Percentiles rank a stretch among this genome's conserved stretches.
phyloP scores from a whole-genome alignment of 2,888 invertebrate genomes.

The Vandiemenella viatica region DNA sequence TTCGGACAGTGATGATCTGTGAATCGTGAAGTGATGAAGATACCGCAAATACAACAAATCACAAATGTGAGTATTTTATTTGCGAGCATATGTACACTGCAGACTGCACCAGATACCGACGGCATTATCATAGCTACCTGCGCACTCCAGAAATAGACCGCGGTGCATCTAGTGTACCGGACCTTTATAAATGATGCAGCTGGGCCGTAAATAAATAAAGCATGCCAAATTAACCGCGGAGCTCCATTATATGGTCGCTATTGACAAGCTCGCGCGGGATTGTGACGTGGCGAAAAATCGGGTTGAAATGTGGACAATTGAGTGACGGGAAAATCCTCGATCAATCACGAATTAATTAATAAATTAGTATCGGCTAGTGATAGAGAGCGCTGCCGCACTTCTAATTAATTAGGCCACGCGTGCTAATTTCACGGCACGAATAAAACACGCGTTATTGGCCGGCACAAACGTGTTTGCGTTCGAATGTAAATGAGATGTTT shows the following conservation, averaged over 20 bases:
- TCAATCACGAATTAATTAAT: constrained; percentile 10
- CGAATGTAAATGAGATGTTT: neutral
- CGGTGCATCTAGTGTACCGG: too few species aligned
- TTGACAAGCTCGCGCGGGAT: neutral
- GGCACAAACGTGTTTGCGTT: too few species aligned
- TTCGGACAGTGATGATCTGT: too few species aligned
- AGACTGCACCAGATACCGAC: too few species aligned
- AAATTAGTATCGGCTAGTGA: constrained; percentile 3
- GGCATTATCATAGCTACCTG: too few species aligned
- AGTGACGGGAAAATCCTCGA: constrained; percentile 3
- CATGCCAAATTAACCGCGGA: neutral
- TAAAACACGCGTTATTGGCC: neutral
- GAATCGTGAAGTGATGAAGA: too few species aligned
- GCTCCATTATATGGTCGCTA: constrained; percentile 1
- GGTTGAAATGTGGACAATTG: constrained; percentile 3
- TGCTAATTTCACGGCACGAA: neutral
- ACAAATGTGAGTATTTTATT: too few species aligned
- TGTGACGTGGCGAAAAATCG: neutral
- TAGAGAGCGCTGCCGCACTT: neutral
- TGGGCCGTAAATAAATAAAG: neutral
- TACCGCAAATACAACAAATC: too few species aligned
- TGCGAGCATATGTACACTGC: too few species aligned
- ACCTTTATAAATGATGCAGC: neutral
- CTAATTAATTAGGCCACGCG: constrained; percentile 1
- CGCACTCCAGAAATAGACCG: too few species aligned